These are phyloP conservation scores for Hydroisotoma schaefferi DNA, from an alignment of 2,888 invertebrate genomes.

Conservation along the genomic window DNA sequence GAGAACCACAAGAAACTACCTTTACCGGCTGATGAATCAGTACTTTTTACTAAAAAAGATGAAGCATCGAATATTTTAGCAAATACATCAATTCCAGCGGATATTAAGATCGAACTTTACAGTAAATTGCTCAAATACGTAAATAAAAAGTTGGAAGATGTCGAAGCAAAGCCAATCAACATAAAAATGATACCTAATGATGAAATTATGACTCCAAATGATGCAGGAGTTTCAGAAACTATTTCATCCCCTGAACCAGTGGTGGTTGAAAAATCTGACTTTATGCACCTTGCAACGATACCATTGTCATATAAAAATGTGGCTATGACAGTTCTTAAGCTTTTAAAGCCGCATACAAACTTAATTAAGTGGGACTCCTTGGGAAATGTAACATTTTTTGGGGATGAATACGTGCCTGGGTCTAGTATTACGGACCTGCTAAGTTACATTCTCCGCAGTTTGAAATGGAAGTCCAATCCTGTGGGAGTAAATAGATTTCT, in stretches of 20 bases:
- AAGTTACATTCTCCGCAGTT: neutral
- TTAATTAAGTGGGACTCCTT: constrained; percentile 20
- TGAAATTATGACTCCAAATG: neutral
- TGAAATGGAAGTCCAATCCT: constrained; percentile 17
- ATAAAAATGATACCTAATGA: neutral
- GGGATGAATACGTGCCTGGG: neutral
- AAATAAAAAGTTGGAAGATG: constrained; percentile 4
- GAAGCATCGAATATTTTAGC: neutral
- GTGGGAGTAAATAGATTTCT: constrained; percentile 25
- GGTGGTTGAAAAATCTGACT: neutral
- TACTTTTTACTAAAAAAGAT: neutral
- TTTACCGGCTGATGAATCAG: neutral
- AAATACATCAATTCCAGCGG: constrained; percentile 21
- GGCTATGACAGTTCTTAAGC: constrained; percentile 8
- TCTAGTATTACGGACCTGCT: neutral
- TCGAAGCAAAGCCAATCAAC: neutral
- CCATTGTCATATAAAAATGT: constrained; percentile 5
- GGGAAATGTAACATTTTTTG: constrained; percentile 21
- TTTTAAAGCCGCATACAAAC: constrained; percentile 14
- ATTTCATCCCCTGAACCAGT: no score
- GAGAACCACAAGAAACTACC: neutral
- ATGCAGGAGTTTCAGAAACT: neutral
- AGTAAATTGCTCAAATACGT: constrained; percentile 11
- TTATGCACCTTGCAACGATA: constrained; percentile 1
- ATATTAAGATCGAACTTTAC: constrained; percentile 31